Conservation (phyloP, 2,113 vertebrate species). For the Hepsetus odoe region DNA sequence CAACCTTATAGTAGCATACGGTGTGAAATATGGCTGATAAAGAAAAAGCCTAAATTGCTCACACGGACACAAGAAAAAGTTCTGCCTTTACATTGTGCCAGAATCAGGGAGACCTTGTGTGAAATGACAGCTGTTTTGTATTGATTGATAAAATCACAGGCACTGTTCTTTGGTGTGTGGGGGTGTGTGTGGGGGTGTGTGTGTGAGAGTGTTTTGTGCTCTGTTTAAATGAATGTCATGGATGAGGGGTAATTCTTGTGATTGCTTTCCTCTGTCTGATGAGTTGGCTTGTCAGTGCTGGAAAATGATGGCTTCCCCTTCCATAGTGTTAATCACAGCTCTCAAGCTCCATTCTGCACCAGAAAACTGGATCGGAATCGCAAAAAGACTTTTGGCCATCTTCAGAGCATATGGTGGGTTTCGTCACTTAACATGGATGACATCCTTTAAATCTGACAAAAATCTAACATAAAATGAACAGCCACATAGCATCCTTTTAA, state of each 20-base stretch:
- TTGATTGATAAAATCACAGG: neutral
- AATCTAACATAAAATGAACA: neutral
- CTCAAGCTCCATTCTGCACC: neutral
- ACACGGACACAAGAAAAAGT: neutral
- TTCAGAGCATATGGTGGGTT: neutral
- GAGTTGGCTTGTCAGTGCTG: neutral
- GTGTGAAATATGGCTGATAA: neutral
- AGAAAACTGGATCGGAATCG: neutral
- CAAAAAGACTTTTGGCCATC: neutral
- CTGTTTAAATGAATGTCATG: neutral
- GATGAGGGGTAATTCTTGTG: constrained; percentile 2
- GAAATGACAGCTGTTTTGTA: constrained; percentile 1
- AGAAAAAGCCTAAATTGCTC: neutral
- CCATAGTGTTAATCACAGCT: neutral
- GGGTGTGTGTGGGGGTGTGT: no score
- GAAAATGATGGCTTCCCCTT: constrained; percentile 1
- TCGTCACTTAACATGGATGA: neutral
- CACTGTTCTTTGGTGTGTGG: neutral
- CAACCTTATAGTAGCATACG: neutral
- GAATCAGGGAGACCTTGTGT: neutral
- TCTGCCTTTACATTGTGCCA: neutral
- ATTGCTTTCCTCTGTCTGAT: constrained; percentile 7
- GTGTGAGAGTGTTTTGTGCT: no score
- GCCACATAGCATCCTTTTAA: neutral
- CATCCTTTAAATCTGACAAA: neutral